Conservation (phyloP, 2,113 vertebrate species). For the Nycticryphes semicollaris region DNA sequence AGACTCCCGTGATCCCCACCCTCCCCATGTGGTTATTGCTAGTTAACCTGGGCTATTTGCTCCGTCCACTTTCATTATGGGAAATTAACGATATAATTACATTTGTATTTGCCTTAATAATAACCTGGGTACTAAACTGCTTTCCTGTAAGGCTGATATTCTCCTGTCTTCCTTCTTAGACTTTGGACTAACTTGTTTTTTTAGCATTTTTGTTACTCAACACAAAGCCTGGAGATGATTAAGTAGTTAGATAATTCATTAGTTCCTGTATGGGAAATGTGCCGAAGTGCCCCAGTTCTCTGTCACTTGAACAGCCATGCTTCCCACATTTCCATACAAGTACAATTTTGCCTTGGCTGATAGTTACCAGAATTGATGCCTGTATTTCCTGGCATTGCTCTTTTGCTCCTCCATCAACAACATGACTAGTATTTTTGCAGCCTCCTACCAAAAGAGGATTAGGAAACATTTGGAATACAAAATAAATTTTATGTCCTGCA, state of each 20-base stretch:
- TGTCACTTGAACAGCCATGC: background rate
- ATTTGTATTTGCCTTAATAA: background rate
- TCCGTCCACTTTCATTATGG: background rate
- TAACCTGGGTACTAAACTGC: background rate
- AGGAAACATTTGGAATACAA: background rate
- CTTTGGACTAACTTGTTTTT: background rate
- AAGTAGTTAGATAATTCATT: constrained; percentile 4
- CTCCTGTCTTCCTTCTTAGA: background rate
- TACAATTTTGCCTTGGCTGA: background rate
- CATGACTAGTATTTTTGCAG: background rate
- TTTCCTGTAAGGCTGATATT: background rate
- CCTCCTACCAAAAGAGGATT: background rate
- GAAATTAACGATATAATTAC: background rate
- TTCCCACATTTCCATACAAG: background rate
- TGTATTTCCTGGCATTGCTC: background rate
- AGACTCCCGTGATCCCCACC: background rate
- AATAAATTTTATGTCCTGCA: background rate
- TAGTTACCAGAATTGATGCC: background rate
- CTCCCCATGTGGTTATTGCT: background rate
- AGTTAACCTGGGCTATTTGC: background rate
- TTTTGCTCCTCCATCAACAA: background rate
- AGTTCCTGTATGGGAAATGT: background rate
- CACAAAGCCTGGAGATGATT: background rate
- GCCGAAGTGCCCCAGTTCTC: background rate
- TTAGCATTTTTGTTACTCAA: background rate